Base-by-base conservation (phyloP, 2,888 invertebrate genomes). In the Minunthozetes semirufus region DNA sequence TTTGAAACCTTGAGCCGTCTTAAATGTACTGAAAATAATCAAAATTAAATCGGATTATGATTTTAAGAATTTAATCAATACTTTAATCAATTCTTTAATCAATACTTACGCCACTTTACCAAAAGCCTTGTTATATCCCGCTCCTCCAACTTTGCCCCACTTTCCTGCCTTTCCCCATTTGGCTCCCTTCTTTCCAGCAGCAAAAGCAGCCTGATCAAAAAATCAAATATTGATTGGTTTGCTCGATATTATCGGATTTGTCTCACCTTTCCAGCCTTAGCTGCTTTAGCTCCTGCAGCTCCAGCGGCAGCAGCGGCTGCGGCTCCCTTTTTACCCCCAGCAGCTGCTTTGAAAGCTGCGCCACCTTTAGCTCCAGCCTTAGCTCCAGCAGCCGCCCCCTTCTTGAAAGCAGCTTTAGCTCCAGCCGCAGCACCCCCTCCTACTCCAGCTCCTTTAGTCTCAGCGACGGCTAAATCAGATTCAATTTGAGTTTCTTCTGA, bases 1-100 rank as follows among this genome's bases (percentile, higher is more conserved):
- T 50, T 76, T 76, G 70, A 76, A 76, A 19, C 76, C 61, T 13
- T 61, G 48, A 42, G 56, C 70, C 4, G 70, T 48, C 17, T 46
- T 46, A 48, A 70, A 70, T n/a, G 70, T 70, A 13, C 70, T 70
- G 22, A 27, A 48, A 4, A 68, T 42, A 22, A 42, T 42, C 4
- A 70, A 15, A 70, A 22, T 4, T 48, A 13, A 46, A 68, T 42
- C 5, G 33, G 11, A 25, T 56, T 29, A 59, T n/a, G n/a, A n/a
- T n/a, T n/a, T n/a, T n/a, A n/a, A n/a, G n/a, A n/a, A n/a, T n/a
- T n/a, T n/a, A n/a, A n/a, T n/a, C n/a, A n/a, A n/a, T n/a, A n/a
- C n/a, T n/a, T n/a, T n/a, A n/a, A n/a, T n/a, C n/a, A n/a, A n/a
- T n/a, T n/a, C n/a, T 29, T 15, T 13, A 22, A 17, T 63, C 15